These are phyloP conservation scores for Nemopilema nomurai DNA, from an alignment of 30 jellyfish, hydroid and myxozoan species.

Conservation along the genomic window DNA sequence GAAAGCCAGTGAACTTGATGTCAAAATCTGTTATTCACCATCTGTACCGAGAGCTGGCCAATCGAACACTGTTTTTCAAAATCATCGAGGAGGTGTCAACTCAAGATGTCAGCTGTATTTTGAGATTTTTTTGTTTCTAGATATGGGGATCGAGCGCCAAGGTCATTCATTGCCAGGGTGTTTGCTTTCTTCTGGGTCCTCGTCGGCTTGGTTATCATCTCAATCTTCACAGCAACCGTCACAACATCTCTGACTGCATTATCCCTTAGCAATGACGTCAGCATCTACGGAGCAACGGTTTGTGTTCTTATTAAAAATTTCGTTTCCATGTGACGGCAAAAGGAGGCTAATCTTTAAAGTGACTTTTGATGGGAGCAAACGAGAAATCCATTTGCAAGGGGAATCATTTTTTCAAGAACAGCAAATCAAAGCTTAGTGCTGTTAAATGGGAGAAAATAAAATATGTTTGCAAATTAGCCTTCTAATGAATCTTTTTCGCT, in stretches of 20 bases:
- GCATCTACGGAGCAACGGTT: slow-evolving; percentile 88
- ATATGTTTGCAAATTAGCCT: too few species aligned
- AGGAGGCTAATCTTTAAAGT: too few species aligned
- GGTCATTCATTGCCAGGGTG: slow-evolving; percentile 93
- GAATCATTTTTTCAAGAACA: too few species aligned
- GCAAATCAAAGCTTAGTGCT: too few species aligned
- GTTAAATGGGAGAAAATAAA: too few species aligned
- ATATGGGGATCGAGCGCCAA: slow-evolving; percentile 99
- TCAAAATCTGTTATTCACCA: neutral
- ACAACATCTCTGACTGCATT: slow-evolving; percentile 97
- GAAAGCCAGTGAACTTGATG: too few species aligned
- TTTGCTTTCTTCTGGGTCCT: slow-evolving; percentile 98
- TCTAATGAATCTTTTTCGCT: neutral
- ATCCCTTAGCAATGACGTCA: slow-evolving; percentile 93
- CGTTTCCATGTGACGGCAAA: neutral
- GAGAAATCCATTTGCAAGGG: too few species aligned
- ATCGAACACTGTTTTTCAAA: neutral
- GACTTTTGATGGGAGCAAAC: too few species aligned
- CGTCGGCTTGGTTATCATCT: slow-evolving; percentile 93
- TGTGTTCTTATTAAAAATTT: neutral
- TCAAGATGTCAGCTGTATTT: neutral
- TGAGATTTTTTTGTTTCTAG: slow-evolving; percentile 26
- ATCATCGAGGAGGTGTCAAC: neutral
- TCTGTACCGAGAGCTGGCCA: neutral
- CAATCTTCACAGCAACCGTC: slow-evolving; percentile 97